A percentile compares a stretch with the other conserved stretches of the same genome.
These are phyloP conservation scores for Pseudomyrmex dendroicus DNA, from an alignment of 1,140 invertebrate genomes.

Conservation along the genomic window DNA sequence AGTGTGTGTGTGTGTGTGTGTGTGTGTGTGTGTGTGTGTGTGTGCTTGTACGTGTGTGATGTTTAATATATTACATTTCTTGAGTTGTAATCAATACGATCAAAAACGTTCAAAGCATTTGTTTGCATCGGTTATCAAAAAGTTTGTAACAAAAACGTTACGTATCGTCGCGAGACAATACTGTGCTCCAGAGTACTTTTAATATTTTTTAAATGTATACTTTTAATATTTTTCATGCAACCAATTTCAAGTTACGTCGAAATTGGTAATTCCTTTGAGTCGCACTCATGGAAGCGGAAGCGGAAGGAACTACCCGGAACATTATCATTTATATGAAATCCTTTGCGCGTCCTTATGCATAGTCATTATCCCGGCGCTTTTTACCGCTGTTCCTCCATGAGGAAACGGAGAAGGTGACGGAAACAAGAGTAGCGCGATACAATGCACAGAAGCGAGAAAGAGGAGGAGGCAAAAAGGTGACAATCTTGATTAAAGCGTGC, in stretches of 20 bases:
- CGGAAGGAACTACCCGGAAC: constrained; percentile 74
- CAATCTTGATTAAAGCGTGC: constrained; percentile 70
- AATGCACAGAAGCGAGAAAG: neutral
- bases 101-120: no score
- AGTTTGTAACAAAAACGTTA: constrained; percentile 19
- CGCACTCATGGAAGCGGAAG: constrained; percentile 65
- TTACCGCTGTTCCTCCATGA: constrained; percentile 51
- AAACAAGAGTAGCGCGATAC: constrained; percentile 72
- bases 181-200: neutral
- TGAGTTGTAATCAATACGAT: no score
- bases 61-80: no score
- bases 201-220: constrained; percentile 71
- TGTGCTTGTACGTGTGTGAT: no score
- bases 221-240: constrained; percentile 67
- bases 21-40: no score
- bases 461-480: constrained; percentile 42
- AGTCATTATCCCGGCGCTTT: constrained; percentile 79
- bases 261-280: constrained; percentile 83
- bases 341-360: constrained; percentile 82
- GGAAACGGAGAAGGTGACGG: constrained; percentile 22
- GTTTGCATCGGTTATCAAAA: neutral
- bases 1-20: no score
- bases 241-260: constrained; percentile 75
- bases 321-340: constrained; percentile 84
- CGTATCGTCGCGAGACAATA: neutral